Evolutionary conservation across 2,113 vertebrate species (phyloP), one percentile per base, ranked within the genome.

Genomic region (Ciconia stormi): DNA sequence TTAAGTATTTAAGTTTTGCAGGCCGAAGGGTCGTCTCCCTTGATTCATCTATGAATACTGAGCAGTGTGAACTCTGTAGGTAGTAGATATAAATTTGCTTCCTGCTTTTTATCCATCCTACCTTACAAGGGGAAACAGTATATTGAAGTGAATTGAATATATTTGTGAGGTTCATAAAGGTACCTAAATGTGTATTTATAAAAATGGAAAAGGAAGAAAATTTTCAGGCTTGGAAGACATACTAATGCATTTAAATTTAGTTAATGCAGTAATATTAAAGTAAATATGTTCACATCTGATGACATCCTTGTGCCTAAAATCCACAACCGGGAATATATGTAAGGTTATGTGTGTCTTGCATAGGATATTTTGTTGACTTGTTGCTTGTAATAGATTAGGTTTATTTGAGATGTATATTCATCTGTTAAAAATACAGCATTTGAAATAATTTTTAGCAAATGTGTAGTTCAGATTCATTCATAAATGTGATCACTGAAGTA

Each of bases 1-100:
- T 87, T 97, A 96, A 95, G 36, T 95, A 72, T 36, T 93, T 94
- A 95, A 97, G 94, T 95, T 97, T 94, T 90, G 26, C 72, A 91
- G 92, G 92, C 92, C 16, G 0, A 87, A 62, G 80, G 86, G 89
- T 97, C 93, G 61, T 95, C 87, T 91, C 56, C 70, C 81, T 91
- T 76, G 89, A 72, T 95, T 95, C 87, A 15, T 92, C 83, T 84
- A 4, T 91, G 89, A 95, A 95, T 95, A 83, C 52, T 81, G 79
- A 97, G 76, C 76, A 89, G 58, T 44, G 61, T 87, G 80, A 90
- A 16, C 44, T 83, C 63, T 36, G 15, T 59, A 71, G 65, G 52
- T 44, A 78, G 73, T 29, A 59, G 72, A 36, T 59, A 74, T 5
- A 90, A 93, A 93, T 95, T 94, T 93, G 11, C 65, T 92, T 74